phyloP scores from a whole-genome alignment of 2,888 invertebrate genomes.

The Spatulosminthurus flaviceps region DNA sequence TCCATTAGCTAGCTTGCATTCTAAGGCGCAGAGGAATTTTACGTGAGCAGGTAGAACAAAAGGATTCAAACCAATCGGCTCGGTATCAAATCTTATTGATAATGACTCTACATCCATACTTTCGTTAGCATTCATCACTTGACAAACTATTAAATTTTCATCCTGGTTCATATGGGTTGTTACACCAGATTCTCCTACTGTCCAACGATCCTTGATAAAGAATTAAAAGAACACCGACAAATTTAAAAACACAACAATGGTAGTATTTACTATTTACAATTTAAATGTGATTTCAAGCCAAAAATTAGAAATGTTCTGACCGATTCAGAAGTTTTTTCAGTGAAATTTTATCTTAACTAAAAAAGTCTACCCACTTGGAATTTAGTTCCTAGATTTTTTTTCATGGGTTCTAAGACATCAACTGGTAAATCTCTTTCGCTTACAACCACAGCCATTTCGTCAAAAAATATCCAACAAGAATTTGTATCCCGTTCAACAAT shows the following conservation, averaged over 20 bases:
- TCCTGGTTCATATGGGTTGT: background rate
- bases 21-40: conserved; percentile 36
- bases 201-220: conserved; percentile 32
- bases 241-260: no score
- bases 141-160: conserved; percentile 19
- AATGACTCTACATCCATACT: conserved; percentile 30
- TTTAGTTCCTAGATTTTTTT: conserved; percentile 23
- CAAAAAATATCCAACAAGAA: conserved; percentile 47
- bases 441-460: conserved; percentile 44
- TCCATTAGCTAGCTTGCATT: conserved; percentile 27
- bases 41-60: conserved; percentile 36
- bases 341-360: no score
- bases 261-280: no score
- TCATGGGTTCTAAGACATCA: conserved; percentile 8
- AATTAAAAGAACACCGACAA: background rate
- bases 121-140: conserved; percentile 39
- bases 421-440: conserved; percentile 21
- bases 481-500: conserved; percentile 33
- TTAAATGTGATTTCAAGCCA: no score
- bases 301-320: no score
- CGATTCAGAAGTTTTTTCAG: no score
- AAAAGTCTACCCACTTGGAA: no score
- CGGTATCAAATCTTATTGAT: conserved; percentile 28
- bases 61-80: conserved; percentile 34
- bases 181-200: conserved; percentile 15